These are phyloP conservation scores for Sternotherus odoratus DNA, from an alignment of 2,797 vertebrate genomes.

Conservation along the genomic window DNA sequence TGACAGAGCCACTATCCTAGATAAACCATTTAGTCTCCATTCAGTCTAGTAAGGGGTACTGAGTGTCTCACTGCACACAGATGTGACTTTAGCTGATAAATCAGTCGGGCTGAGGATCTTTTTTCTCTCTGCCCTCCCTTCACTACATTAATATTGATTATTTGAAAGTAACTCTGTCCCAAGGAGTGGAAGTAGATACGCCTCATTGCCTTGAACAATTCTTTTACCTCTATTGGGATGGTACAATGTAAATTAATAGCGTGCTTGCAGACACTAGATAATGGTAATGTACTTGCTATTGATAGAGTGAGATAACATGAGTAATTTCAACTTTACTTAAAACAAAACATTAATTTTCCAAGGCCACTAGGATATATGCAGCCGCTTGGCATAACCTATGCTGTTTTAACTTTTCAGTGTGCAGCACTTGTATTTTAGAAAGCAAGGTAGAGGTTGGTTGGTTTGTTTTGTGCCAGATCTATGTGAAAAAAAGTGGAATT, in stretches of 20 bases:
- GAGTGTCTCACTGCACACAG: conserved; percentile 62
- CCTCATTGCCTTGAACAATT: conserved; percentile 90
- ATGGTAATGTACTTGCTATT: conserved; percentile 91
- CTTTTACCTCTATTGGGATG: conserved; percentile 86
- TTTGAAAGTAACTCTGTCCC: conserved; percentile 85
- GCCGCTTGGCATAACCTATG: neutral
- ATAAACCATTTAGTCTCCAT: conserved; percentile 71
- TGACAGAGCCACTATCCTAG: neutral
- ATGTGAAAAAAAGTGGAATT: conserved; percentile 37
- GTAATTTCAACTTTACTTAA: conserved; percentile 91
- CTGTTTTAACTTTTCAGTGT: conserved; percentile 30
- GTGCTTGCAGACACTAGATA: conserved; percentile 88
- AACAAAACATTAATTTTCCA: conserved; percentile 90
- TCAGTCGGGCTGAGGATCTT: conserved; percentile 75
- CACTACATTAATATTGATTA: conserved; percentile 89
- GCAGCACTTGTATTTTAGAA: conserved; percentile 28
- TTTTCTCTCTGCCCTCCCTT: conserved; percentile 72
- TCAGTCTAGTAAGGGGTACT: conserved; percentile 78
- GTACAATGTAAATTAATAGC: conserved; percentile 91
- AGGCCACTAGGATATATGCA: conserved; percentile 74
- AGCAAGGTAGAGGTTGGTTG: neutral
- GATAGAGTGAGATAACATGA: conserved; percentile 90
- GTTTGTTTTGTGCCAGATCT: neutral
- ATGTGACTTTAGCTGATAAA: conserved; percentile 80
- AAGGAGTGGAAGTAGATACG: conserved; percentile 86